These are phyloP conservation scores for Cinara cedri DNA, from an alignment of 2,888 invertebrate genomes.

Conservation along the genomic window DNA sequence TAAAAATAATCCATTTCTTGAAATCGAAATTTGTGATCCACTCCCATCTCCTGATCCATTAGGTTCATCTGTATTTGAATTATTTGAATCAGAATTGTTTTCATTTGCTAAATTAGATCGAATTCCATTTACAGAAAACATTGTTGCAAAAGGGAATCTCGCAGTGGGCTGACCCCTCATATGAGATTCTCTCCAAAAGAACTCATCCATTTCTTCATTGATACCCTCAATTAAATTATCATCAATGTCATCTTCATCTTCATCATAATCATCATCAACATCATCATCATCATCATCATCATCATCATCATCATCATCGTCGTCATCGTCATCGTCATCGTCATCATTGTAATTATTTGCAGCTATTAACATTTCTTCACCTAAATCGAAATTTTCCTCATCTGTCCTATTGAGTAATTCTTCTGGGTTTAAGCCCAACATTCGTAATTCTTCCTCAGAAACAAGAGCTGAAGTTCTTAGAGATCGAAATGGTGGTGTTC, in stretches of 20 bases:
- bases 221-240: neutral
- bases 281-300: neutral
- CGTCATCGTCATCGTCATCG: neutral
- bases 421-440: slow-evolving; percentile 28
- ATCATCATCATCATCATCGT: neutral
- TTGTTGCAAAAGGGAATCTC: too few species aligned
- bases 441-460: slow-evolving; percentile 30
- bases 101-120: too few species aligned
- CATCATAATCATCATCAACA: neutral
- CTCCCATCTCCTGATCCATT: too few species aligned
- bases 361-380: neutral
- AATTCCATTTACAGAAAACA: too few species aligned
- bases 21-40: too few species aligned
- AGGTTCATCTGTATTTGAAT: too few species aligned
- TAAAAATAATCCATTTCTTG: too few species aligned
- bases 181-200: too few species aligned
- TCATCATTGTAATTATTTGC: neutral
- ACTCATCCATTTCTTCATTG: neutral
- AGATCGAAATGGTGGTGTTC: too few species aligned
- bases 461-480: neutral
- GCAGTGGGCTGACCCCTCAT: too few species aligned
- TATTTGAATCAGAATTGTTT: neutral
- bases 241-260: neutral
- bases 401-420: neutral
- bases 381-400: neutral